Evolutionary conservation across 2,888 invertebrate species (phyloP).

Genomic region (Globia sparganii): DNA sequence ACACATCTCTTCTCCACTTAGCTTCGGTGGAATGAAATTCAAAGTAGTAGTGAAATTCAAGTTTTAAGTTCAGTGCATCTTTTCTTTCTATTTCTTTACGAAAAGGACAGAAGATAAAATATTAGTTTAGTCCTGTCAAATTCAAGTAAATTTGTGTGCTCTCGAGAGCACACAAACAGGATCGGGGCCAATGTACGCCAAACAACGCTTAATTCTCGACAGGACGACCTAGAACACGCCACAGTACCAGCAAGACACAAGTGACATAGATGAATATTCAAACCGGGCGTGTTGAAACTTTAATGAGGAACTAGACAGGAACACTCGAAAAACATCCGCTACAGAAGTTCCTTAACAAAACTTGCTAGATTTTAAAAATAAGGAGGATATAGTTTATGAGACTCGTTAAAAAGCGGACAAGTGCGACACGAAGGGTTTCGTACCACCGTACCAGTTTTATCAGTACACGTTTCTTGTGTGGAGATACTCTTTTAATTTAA

Average conservation of each 20-base stretch:
- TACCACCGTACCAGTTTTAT: too few relatives aligned
- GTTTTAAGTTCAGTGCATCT: too few relatives aligned
- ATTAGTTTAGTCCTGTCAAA: too few relatives aligned
- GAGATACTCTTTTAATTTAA: neutral
- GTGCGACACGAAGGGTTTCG: neutral
- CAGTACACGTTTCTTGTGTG: too few relatives aligned
- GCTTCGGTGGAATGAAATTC: too few relatives aligned
- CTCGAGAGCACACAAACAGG: too few relatives aligned
- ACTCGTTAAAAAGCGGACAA: neutral
- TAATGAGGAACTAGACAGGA: constrained; percentile 67
- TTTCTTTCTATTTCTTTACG: too few relatives aligned
- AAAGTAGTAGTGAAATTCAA: too few relatives aligned
- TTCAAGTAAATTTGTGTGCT: too few relatives aligned
- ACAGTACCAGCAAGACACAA: constrained; percentile 42
- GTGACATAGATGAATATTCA: constrained; percentile 75
- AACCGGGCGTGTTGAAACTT: constrained; percentile 67
- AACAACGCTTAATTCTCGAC: neutral
- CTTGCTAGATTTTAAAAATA: neutral
- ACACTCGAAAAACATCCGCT: constrained; percentile 34
- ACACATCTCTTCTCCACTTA: too few relatives aligned
- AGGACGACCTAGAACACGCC: constrained; percentile 2
- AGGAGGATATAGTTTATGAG: neutral
- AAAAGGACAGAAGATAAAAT: too few relatives aligned
- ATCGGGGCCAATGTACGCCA: constrained; percentile 19
- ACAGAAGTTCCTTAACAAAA: constrained; percentile 9